Evolutionary conservation across 2,888 invertebrate genomes (phyloP).

Genomic region (Epinotia demarniana): DNA sequence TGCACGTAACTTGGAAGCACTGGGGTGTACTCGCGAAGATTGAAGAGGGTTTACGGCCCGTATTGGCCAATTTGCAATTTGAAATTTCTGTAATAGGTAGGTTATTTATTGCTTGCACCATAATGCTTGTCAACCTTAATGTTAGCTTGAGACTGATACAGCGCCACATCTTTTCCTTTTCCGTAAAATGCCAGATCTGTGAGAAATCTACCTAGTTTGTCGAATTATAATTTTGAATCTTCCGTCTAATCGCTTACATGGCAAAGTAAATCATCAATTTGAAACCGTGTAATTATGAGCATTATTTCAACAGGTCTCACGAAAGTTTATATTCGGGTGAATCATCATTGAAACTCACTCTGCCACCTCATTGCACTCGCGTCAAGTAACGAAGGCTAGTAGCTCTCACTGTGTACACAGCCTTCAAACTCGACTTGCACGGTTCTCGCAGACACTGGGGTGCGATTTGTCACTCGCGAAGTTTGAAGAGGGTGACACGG

Average conservation of each 20-base stretch:
- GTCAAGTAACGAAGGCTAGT: background rate
- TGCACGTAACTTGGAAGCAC: slow-evolving; percentile 16
- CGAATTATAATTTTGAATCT: too few species aligned
- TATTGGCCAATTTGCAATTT: slow-evolving; percentile 43
- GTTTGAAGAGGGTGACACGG: slow-evolving; percentile 38
- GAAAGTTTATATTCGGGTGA: too few species aligned
- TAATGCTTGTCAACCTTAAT: background rate
- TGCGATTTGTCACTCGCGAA: slow-evolving; percentile 42
- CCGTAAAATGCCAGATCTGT: too few species aligned
- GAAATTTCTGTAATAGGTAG: slow-evolving; percentile 22
- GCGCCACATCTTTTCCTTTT: too few species aligned
- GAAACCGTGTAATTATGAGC: too few species aligned
- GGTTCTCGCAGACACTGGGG: slow-evolving; percentile 33
- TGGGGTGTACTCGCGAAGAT: slow-evolving; percentile 40
- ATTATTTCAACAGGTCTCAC: too few species aligned
- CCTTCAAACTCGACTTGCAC: background rate
- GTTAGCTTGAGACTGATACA: too few species aligned
- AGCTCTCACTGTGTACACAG: background rate
- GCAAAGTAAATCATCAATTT: too few species aligned
- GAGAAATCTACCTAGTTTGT: too few species aligned
- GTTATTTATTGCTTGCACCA: slow-evolving; percentile 26
- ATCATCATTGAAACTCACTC: too few species aligned
- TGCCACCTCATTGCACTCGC: too few species aligned
- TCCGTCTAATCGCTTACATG: too few species aligned
- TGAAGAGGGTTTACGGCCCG: slow-evolving; percentile 34